Evolutionary conservation across 2,113 vertebrate genomes (phyloP), one percentile per base, ranked within the genome.

Genomic region (Etheostoma cragini): DNA sequence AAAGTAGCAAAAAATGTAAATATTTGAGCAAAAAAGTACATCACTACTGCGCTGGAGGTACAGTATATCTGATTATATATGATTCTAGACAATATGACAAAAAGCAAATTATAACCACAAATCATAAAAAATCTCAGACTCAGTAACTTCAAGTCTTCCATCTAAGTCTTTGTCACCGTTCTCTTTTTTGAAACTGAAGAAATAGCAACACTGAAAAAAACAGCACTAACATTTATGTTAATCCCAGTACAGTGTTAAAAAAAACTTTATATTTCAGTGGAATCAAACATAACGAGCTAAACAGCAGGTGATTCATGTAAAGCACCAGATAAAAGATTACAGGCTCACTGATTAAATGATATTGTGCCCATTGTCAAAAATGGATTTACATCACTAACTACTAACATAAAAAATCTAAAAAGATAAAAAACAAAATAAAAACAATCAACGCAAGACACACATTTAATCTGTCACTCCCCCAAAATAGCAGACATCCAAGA

Each of bases 401-500:
- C 33, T 3, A 56, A 63, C 42, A 38, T 46, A 22, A 53, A 24
- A 22, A 56, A n/a, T 24, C 54, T 21, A 64, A 42, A 42, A 42
- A 42, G 38, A 42, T 42, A 42, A 42, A 42, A 42, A 3, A 8
- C 2, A 46, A 62, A 71, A 53, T 56, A 22, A 42, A 22, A 52
- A 54, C 19, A 11, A 53, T 57, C 2, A 42, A 14, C 71, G 46
- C 22, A 49, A 33, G 54, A 6, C 24, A 45, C 50, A 80, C 14
- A 76, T 65, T 1, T 24, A 10, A 67, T 88, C 72, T 22, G n/a
- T 38, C 64, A 65, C 12, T 24, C 15, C 19, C 21, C 26, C 35
- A 33, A 64, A 82, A 81, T 56, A 79, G 26, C 65, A 66, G 50
- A 35, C 8, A 3, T 35, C 24, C 45, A 30, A 26, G 54, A 45